phyloP scores from a whole-genome alignment of 2,113 vertebrate species.

The Phainopepla nitens region DNA sequence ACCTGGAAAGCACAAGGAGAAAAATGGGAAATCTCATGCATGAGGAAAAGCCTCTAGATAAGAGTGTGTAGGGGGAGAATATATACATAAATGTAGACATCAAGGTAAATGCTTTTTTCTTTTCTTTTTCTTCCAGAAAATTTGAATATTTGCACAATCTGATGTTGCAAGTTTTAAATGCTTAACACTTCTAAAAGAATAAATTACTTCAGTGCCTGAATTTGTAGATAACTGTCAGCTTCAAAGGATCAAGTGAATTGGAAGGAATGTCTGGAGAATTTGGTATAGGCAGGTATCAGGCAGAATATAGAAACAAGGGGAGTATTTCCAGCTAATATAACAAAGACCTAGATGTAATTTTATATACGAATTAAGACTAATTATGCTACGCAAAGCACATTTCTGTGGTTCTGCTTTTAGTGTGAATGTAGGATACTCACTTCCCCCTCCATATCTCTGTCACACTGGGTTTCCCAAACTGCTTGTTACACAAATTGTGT shows the following conservation, averaged over 20 bases:
- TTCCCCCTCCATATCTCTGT: conserved; percentile 1
- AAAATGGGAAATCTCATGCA: neutral
- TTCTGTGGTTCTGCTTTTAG: conserved; percentile 25
- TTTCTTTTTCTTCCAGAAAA: conserved; percentile 35
- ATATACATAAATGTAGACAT: neutral
- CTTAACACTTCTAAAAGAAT: conserved; percentile 40
- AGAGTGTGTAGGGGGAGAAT: neutral
- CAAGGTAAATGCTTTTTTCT: conserved; percentile 23
- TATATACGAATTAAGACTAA: neutral
- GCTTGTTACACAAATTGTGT: neutral
- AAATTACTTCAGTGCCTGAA: conserved; percentile 27
- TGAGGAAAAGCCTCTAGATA: conserved; percentile 8
- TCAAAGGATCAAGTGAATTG: conserved; percentile 32
- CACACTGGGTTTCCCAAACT: neutral
- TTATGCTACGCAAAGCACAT: neutral
- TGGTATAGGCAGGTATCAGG: neutral
- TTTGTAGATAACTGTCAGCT: conserved; percentile 32
- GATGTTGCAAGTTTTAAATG: conserved; percentile 33
- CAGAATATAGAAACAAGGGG: neutral
- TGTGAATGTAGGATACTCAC: neutral
- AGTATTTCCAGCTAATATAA: neutral
- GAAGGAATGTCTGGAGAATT: conserved; percentile 1
- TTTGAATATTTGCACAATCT: conserved; percentile 34
- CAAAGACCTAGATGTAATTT: neutral
- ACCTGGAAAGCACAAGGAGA: neutral